These are phyloP conservation scores for Hybos culiciformis DNA, from an alignment of 2,888 invertebrate genomes.

Conservation along the genomic window DNA sequence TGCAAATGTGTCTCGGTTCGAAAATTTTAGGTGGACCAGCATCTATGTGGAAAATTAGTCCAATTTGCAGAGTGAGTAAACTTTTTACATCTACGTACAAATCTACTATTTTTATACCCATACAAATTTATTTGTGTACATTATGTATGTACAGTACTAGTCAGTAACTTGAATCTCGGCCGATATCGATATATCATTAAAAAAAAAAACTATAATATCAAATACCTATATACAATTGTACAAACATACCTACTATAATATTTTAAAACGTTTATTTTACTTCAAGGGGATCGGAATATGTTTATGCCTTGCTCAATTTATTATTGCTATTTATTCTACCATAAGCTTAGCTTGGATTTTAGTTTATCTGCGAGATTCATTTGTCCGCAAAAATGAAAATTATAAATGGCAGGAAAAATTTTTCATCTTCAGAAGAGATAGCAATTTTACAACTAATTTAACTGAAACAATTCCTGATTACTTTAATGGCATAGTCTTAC, in stretches of 20 bases:
- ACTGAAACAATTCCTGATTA: conserved; percentile 73
- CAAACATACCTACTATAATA: too few species aligned
- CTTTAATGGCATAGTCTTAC: conserved; percentile 68
- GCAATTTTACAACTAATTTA: conserved; percentile 40
- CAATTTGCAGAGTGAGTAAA: conserved; percentile 78
- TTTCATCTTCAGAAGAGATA: conserved; percentile 52
- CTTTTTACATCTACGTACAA: too few species aligned
- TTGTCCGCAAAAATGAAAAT: conserved; percentile 61
- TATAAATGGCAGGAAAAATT: conserved; percentile 73
- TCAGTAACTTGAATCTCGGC: too few species aligned
- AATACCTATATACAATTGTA: too few species aligned
- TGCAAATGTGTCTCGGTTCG: conserved; percentile 75
- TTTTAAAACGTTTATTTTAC: too few species aligned
- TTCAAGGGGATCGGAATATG: conserved; percentile 83
- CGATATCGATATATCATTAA: too few species aligned
- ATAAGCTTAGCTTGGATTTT: conserved; percentile 86
- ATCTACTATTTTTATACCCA: too few species aligned
- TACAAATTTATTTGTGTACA: too few species aligned
- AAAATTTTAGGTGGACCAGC: conserved; percentile 71
- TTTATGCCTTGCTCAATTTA: conserved; percentile 60
- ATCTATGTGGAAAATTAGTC: conserved; percentile 89
- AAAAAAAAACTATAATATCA: too few species aligned
- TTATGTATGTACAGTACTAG: too few species aligned
- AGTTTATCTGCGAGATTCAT: conserved; percentile 75
- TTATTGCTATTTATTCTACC: conserved; percentile 75